These are phyloP conservation scores for Cochlearius cochlearius DNA, from an alignment of 2,113 vertebrate genomes.

Conservation along the genomic window DNA sequence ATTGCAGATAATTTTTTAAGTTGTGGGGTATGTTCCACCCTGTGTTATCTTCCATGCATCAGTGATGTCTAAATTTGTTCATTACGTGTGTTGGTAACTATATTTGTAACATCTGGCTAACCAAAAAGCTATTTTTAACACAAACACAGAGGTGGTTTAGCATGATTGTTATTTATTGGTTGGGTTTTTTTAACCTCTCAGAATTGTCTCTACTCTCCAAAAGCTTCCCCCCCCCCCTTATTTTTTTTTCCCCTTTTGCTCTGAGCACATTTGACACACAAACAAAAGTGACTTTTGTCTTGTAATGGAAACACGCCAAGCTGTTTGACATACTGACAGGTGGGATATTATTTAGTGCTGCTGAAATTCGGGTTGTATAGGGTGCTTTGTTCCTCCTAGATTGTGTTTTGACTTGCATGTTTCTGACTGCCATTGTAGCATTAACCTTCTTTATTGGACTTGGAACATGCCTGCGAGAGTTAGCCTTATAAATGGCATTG, in stretches of 20 bases:
- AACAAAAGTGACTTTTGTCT: conserved; percentile 77
- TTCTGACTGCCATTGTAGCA: conserved; percentile 77
- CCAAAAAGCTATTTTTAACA: conserved; percentile 51
- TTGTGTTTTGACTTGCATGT: conserved; percentile 82
- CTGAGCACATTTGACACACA: conserved; percentile 48
- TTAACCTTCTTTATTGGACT: conserved; percentile 76
- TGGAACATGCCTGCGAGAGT: conserved; percentile 73
- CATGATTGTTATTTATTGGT: conserved; percentile 40
- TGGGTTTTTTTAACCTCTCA: background rate
- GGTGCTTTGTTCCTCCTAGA: conserved; percentile 75
- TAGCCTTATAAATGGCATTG: background rate
- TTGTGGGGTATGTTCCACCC: conserved; percentile 27
- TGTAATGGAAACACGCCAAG: conserved; percentile 67
- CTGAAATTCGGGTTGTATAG: conserved; percentile 70
- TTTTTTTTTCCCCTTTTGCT: conserved; percentile 7
- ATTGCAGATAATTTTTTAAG: conserved; percentile 4
- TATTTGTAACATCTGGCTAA: conserved; percentile 55
- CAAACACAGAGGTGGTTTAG: conserved; percentile 1
- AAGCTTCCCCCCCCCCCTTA: background rate
- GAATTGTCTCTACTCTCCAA: conserved; percentile 24
- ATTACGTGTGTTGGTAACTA: background rate
- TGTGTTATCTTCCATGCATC: conserved; percentile 48
- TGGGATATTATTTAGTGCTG: conserved; percentile 74
- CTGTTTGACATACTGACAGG: conserved; percentile 74
- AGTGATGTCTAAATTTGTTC: conserved; percentile 47